Evolutionary conservation across 37 sponge, comb jelly and placozoan genomes (phyloP).

Genomic region (Agelas oroides): DNA sequence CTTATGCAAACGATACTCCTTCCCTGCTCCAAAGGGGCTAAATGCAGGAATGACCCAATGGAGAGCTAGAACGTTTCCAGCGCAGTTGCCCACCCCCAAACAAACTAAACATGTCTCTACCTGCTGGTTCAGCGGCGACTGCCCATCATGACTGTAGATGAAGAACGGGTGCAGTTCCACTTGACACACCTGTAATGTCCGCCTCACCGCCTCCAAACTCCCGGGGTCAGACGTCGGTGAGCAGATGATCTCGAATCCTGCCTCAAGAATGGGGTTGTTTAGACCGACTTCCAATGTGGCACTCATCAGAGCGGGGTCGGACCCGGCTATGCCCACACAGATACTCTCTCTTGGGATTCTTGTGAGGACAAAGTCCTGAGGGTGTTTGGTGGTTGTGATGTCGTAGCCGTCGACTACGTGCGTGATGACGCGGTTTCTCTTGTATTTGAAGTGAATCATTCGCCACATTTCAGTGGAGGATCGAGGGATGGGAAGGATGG

Average conservation of each 20-base stretch:
- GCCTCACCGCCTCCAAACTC: slow-evolving; percentile 36
- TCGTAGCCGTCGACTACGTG: slow-evolving; percentile 66
- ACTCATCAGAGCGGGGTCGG: slow-evolving; percentile 23
- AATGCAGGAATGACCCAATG: too few relatives aligned
- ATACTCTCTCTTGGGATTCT: slow-evolving; percentile 62
- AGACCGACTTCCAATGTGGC: slow-evolving; percentile 83
- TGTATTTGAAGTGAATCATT: slow-evolving; percentile 82
- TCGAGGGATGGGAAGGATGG: slow-evolving; percentile 63
- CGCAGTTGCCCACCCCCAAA: too few relatives aligned
- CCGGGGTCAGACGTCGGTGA: slow-evolving; percentile 43
- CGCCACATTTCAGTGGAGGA: slow-evolving; percentile 70
- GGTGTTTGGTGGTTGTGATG: background rate
- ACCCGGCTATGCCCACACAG: background rate
- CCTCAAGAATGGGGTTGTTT: slow-evolving; percentile 76
- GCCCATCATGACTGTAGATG: slow-evolving; percentile 78
- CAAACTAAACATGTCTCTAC: too few relatives aligned
- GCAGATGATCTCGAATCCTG: slow-evolving; percentile 84
- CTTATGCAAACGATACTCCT: too few relatives aligned
- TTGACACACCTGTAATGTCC: slow-evolving; percentile 74
- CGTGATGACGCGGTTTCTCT: slow-evolving; percentile 51
- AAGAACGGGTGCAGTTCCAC: slow-evolving; percentile 88
- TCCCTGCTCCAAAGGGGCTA: too few relatives aligned
- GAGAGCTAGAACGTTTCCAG: too few relatives aligned
- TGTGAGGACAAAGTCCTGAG: slow-evolving; percentile 27
- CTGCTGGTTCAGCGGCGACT: slow-evolving; percentile 60